phyloP scores from a whole-genome alignment of 92 coral and sea anemone species.

The Epizoanthus scotinus region DNA sequence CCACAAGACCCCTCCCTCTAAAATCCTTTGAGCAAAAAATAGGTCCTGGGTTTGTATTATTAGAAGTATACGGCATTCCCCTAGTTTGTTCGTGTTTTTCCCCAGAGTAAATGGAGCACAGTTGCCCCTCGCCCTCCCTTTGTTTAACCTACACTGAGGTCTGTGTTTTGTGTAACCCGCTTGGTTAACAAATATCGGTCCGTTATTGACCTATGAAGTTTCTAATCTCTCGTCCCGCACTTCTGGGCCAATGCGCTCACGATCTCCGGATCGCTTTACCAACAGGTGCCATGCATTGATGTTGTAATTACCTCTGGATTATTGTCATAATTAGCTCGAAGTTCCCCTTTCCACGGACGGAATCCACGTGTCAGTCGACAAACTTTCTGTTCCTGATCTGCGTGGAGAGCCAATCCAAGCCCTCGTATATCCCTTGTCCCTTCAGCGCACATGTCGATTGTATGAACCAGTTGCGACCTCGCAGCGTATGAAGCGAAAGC shows the following conservation, averaged over 20 bases:
- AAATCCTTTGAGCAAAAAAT: too few species aligned
- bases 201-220: too few species aligned
- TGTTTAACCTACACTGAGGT: too few species aligned
- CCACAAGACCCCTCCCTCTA: too few species aligned
- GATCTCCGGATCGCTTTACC: not conserved
- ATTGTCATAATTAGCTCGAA: constrained; percentile 4
- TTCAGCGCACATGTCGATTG: constrained; percentile 95
- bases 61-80: too few species aligned
- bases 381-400: constrained; percentile 72
- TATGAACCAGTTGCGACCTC: constrained; percentile 91
- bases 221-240: not conserved
- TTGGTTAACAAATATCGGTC: not conserved
- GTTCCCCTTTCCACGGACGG: not conserved
- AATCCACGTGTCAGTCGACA: not conserved
- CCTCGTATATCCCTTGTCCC: constrained; percentile 95
- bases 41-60: too few species aligned
- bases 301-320: constrained; percentile 4
- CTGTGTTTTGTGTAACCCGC: too few species aligned
- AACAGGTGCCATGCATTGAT: constrained; percentile 20
- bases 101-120: too few species aligned
- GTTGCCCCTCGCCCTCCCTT: too few species aligned
- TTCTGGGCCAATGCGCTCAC: not conserved
- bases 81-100: too few species aligned
- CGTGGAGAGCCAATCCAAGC: constrained; percentile 92
- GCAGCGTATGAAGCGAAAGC: constrained; percentile 78